Evolutionary conservation across 2,888 invertebrate species (phyloP).

Genomic region (Coenonympha glycerion): DNA sequence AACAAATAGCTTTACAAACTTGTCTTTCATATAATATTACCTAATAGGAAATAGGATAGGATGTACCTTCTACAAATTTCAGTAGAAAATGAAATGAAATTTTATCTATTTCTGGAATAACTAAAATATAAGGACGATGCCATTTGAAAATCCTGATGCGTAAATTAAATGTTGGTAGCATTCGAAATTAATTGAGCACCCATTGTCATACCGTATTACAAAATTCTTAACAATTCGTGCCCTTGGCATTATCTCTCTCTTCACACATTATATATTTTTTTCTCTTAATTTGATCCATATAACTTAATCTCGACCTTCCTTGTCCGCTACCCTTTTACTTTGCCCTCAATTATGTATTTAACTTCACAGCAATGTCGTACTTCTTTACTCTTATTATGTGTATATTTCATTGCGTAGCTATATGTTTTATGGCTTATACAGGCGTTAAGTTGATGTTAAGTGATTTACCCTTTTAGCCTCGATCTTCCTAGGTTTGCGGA

Average conservation of each 20-base stretch:
- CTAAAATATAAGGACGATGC: too few relatives aligned
- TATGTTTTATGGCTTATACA: background rate
- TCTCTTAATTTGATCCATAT: constrained; percentile 6
- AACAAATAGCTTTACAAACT: too few relatives aligned
- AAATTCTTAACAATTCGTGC: background rate
- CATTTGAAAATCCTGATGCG: too few relatives aligned
- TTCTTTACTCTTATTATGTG: background rate
- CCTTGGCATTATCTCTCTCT: constrained; percentile 4
- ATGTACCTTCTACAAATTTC: too few relatives aligned
- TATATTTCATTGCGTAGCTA: background rate
- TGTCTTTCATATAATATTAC: too few relatives aligned
- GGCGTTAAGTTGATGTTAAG: background rate
- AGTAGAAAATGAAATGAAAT: too few relatives aligned
- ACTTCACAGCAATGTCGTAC: background rate
- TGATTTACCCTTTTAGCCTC: background rate
- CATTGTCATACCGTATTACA: background rate
- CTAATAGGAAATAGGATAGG: too few relatives aligned
- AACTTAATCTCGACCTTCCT: constrained; percentile 10
- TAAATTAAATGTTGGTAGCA: too few relatives aligned
- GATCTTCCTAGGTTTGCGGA: background rate
- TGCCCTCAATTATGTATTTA: constrained; percentile 6
- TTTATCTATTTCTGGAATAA: too few relatives aligned
- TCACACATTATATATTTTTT: background rate
- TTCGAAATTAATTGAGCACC: background rate
- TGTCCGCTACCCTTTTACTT: constrained; percentile 8